These are phyloP conservation scores for Dorcus hopei DNA, from an alignment of 2,888 invertebrate species.

Conservation along the genomic window DNA sequence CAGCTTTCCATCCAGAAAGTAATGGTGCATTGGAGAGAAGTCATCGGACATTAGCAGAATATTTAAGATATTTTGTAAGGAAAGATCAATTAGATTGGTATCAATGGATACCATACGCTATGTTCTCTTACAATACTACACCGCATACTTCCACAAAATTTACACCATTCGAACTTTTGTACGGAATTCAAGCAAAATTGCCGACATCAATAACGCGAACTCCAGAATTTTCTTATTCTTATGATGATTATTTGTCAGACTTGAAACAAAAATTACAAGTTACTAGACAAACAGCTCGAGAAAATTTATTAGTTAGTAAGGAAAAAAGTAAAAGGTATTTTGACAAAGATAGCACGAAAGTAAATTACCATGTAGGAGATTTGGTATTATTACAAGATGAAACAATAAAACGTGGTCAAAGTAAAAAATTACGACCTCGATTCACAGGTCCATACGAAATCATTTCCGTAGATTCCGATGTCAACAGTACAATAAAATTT, in stretches of 20 bases:
- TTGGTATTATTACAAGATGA: conserved; percentile 6
- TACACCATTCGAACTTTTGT: conserved; percentile 27
- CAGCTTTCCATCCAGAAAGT: conserved; percentile 29
- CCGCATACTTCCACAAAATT: conserved; percentile 17
- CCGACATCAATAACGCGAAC: conserved; percentile 20
- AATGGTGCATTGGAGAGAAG: conserved; percentile 34
- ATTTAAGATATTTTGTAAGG: conserved; percentile 3
- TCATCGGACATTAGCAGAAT: conserved; percentile 32
- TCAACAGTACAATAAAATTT: too few species aligned
- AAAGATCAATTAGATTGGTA: too few species aligned
- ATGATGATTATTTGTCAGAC: conserved; percentile 22
- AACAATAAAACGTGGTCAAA: conserved; percentile 2
- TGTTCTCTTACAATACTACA: too few species aligned
- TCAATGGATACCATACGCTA: too few species aligned
- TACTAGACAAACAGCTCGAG: conserved; percentile 22
- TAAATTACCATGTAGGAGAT: conserved; percentile 1
- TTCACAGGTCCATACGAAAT: conserved; percentile 10
- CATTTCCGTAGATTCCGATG: too few species aligned
- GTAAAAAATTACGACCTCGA: conserved; percentile 4
- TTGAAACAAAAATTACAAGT: conserved; percentile 20
- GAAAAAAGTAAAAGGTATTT: background rate
- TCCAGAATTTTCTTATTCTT: conserved; percentile 26
- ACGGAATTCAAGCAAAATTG: conserved; percentile 19
- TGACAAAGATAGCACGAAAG: too few species aligned
- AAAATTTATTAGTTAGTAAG: conserved; percentile 10